Evolutionary conservation across 2,888 invertebrate species (phyloP).

Genomic region (Teleogryllus oceanicus): DNA sequence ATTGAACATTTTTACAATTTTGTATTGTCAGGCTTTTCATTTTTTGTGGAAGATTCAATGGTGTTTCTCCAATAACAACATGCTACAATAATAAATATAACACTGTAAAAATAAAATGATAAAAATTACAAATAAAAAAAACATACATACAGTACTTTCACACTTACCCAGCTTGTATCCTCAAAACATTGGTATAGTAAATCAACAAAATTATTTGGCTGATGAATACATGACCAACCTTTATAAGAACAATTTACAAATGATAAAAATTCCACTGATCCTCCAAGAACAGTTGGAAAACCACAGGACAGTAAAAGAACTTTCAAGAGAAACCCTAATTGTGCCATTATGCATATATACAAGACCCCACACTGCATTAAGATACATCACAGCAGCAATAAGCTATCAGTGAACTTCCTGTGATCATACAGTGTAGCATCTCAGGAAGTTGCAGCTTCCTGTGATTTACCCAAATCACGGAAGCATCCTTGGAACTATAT

Average conservation of each 20-base stretch:
- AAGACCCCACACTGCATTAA: not conserved
- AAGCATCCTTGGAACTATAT: too few species aligned
- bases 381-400: not conserved
- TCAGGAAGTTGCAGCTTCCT: not conserved
- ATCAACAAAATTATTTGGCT: not conserved
- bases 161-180: not conserved
- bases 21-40: not conserved
- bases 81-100: not conserved
- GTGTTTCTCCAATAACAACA: not conserved
- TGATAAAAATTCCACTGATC: not conserved
- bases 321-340: not conserved
- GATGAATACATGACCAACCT: not conserved
- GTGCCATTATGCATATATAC: not conserved
- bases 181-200: constrained; percentile 1
- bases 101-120: not conserved
- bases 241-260: not conserved
- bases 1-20: constrained; percentile 19
- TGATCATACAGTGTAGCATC: not conserved
- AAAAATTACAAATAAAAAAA: not conserved
- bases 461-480: too few species aligned
- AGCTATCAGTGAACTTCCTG: not conserved
- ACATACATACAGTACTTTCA: not conserved
- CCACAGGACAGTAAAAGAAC: not conserved
- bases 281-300: not conserved
- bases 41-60: not conserved